phyloP scores from a whole-genome alignment of 2,797 vertebrate genomes.

The Remorina albescens region DNA sequence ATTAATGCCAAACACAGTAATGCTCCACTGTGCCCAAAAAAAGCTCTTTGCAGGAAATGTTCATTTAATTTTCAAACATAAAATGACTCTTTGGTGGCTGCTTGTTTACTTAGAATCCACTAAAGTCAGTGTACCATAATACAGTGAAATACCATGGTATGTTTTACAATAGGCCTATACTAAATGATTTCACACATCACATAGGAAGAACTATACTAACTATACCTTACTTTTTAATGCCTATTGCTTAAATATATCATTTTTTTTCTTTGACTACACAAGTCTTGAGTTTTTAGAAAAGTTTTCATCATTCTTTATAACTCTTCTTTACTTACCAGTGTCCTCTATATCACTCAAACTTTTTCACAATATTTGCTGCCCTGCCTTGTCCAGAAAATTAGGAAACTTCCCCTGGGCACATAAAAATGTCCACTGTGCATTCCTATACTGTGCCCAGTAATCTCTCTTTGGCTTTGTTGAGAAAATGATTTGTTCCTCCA shows the following conservation, averaged over 20 bases:
- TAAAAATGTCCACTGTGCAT: constrained; percentile 80
- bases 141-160: constrained; percentile 1
- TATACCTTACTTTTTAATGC: neutral
- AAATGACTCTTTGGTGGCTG: constrained; percentile 43
- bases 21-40: constrained; percentile 59
- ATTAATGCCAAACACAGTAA: constrained; percentile 72
- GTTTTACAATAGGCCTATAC: constrained; percentile 10
- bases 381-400: constrained; percentile 79
- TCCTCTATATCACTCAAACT: constrained; percentile 68
- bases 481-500: constrained; percentile 83
- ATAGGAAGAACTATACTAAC: neutral
- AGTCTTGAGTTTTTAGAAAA: constrained; percentile 31
- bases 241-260: neutral
- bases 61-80: constrained; percentile 53
- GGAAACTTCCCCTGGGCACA: constrained; percentile 77
- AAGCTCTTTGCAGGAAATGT: constrained; percentile 57
- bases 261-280: constrained; percentile 28
- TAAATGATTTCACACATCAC: constrained; percentile 2
- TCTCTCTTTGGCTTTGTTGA: constrained; percentile 83
- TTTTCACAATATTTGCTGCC: constrained; percentile 76
- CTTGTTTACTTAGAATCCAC: constrained; percentile 43
- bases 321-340: constrained; percentile 39
- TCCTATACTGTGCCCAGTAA: constrained; percentile 81
- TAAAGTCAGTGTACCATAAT: constrained; percentile 18
- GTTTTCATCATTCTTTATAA: constrained; percentile 44